phyloP scores from a whole-genome alignment of 2,797 vertebrate genomes.

The Esox masquinongy region DNA sequence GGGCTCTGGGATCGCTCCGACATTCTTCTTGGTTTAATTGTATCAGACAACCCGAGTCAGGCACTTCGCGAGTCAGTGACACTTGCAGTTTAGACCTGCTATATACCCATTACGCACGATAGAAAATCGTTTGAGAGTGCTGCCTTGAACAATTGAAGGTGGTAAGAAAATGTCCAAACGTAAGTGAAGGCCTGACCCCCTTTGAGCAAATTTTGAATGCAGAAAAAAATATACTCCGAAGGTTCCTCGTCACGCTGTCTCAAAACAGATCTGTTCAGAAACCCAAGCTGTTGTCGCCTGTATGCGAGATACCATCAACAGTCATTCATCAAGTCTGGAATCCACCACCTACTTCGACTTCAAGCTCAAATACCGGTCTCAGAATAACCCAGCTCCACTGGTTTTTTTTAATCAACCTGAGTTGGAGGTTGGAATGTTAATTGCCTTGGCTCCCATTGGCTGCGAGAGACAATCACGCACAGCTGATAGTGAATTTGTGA shows the following conservation, averaged over 20 bases:
- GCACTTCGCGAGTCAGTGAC: background rate
- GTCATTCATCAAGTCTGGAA: conserved; percentile 40
- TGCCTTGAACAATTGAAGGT: background rate
- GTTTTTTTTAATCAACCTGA: conserved; percentile 62
- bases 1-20: conserved; percentile 72
- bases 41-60: background rate
- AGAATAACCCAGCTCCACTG: conserved; percentile 27
- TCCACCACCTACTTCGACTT: conserved; percentile 31
- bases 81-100: background rate
- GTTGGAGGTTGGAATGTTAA: conserved; percentile 52
- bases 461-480: conserved; percentile 67
- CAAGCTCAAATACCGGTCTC: conserved; percentile 53
- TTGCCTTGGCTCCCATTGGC: conserved; percentile 76
- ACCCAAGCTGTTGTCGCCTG: conserved; percentile 20
- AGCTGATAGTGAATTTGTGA: conserved; percentile 79
- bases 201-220: background rate
- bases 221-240: background rate
- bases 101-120: background rate
- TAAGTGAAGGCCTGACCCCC: background rate
- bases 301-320: conserved; percentile 34
- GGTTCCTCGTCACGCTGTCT: background rate
- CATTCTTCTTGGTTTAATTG: conserved; percentile 54
- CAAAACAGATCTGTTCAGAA: conserved; percentile 20
- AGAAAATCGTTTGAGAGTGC: background rate
- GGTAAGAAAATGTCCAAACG: background rate